These are phyloP conservation scores for Macropodus opercularis DNA, from an alignment of 2,797 vertebrate species.

Conservation along the genomic window DNA sequence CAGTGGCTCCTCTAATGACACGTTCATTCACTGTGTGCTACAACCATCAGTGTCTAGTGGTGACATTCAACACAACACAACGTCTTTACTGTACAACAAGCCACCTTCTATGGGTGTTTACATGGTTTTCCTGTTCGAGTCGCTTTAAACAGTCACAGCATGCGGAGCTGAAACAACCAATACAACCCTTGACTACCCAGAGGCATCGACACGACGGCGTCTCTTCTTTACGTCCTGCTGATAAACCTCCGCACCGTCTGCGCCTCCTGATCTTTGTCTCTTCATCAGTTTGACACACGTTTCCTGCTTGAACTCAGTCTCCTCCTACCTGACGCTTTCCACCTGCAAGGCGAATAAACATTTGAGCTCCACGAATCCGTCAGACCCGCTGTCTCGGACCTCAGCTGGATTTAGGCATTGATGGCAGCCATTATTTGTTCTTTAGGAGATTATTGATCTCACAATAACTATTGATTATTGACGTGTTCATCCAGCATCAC, in stretches of 20 bases:
- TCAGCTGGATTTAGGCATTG: conserved; percentile 9
- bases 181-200: no score
- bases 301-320: conserved; percentile 5
- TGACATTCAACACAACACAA: conserved; percentile 27
- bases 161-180: no score
- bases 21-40: conserved; percentile 39
- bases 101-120: no score
- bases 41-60: conserved; percentile 14
- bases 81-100: no score
- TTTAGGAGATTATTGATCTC: conserved; percentile 34
- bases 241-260: conserved; percentile 1
- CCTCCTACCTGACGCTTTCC: conserved; percentile 18
- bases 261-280: background rate
- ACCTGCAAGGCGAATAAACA: conserved; percentile 23
- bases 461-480: conserved; percentile 24
- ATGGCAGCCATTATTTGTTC: conserved; percentile 19
- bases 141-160: no score
- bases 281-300: conserved; percentile 34
- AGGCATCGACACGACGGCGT: no score
- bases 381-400: conserved; percentile 16
- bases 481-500: conserved; percentile 13
- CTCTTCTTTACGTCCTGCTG: conserved; percentile 4
- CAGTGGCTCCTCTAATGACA: conserved; percentile 31
- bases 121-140: no score
- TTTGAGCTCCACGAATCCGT: conserved; percentile 19